Base-by-base conservation (phyloP, 2,888 invertebrate species). In the Caenorhabditis sp. region DNA sequence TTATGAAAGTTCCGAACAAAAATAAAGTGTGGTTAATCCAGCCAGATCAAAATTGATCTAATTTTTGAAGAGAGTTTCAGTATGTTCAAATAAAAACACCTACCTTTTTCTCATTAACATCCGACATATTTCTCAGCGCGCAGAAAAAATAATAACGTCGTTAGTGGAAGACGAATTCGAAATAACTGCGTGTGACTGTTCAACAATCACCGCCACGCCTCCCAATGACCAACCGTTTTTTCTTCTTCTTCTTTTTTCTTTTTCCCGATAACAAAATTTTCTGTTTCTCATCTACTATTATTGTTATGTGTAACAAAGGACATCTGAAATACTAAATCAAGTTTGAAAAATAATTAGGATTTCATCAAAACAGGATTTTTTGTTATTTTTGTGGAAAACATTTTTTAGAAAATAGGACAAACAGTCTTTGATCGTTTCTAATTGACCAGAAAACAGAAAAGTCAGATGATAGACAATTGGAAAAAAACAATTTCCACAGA, bases 221-320 rank as follows among this genome's bases (percentile, higher is more conserved):
- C 19, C 17, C 14, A n/a, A n/a, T 58, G 57, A 58, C 57, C 57
- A 58, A 51, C 17, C 19, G 57, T 58, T 58, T 31, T 53, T 12
- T 10, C 27, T n/a, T n/a, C n/a, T n/a, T 5, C 36, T 8, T 17
- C 57, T 17, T 14, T 27, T 58, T 58, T 36, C 6, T 19, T 58
- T 27, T 10, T 36, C 36, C n/a, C 57, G 57, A 27, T 43, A 43
- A 17, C 43, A 43, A 43, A 3, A 12, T 43, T 43, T 43, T 43
- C 43, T 17, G 14, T 43, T 43, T 43, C 14, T 14, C 3, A 17
- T 43, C 43, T 17, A 43, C 17, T 43, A 43, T 31, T 43, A 17
- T 43, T 17, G 43, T 43, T 43, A 17, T 43, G 12, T 43, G 43
- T 43, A 43, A 43, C 43, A 43, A 43, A 43, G 43, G 43, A 17